Conservation (phyloP, 2,888 invertebrate species). For the Rugalucina vietnamica region DNA sequence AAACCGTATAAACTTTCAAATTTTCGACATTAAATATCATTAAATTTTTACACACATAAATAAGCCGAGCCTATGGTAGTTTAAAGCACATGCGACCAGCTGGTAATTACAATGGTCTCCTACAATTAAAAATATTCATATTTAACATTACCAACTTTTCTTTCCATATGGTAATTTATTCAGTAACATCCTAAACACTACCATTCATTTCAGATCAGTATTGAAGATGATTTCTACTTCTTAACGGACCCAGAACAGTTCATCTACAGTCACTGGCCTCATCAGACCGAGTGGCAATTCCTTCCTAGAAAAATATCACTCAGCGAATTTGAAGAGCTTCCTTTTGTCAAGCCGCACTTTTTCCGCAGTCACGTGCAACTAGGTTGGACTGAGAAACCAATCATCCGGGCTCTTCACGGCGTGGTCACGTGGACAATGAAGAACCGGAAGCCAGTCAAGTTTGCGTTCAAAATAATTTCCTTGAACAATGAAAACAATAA, state of each 20-base stretch:
- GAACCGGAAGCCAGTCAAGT: conserved; percentile 62
- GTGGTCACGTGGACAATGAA: conserved; percentile 66
- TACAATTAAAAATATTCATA: no score
- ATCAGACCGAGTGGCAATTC: conserved; percentile 70
- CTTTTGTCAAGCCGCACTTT: conserved; percentile 70
- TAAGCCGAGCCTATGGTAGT: no score
- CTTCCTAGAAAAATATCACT: conserved; percentile 66
- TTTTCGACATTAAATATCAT: no score
- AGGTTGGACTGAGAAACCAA: conserved; percentile 65
- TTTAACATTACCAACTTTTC: no score
- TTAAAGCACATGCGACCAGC: no score
- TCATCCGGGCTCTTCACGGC: conserved; percentile 62
- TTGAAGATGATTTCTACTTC: conserved; percentile 69
- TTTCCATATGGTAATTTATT: no score
- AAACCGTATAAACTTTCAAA: no score
- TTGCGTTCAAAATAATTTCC: conserved; percentile 58
- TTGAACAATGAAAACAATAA: conserved; percentile 20
- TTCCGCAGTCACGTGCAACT: conserved; percentile 63
- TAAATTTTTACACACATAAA: no score
- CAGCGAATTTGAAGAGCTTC: conserved; percentile 68
- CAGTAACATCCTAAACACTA: no score
- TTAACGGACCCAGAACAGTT: conserved; percentile 71
- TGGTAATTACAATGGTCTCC: no score
- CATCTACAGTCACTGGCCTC: conserved; percentile 70
- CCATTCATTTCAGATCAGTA: conserved; percentile 53